Evolutionary conservation across 2,888 invertebrate genomes (phyloP).

Genomic region (Cotesia congregata): DNA sequence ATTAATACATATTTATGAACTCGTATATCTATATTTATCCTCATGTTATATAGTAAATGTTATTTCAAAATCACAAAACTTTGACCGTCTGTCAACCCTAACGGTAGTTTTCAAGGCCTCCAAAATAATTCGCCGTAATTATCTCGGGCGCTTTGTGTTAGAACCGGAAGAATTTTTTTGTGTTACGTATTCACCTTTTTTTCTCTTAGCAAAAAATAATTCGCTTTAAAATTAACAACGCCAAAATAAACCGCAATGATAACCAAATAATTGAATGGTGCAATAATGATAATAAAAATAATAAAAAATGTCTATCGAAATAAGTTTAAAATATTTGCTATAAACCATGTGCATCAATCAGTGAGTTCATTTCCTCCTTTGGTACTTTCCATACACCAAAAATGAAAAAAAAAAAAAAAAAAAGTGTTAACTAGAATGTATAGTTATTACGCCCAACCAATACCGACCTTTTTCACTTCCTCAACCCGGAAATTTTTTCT

Average conservation of each 20-base stretch:
- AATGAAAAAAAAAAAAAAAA: neutral
- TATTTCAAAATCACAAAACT: constrained; percentile 43
- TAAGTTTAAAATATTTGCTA: neutral
- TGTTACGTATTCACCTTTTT: neutral
- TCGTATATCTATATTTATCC: constrained; percentile 41
- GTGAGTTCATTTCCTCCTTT: neutral
- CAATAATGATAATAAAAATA: neutral
- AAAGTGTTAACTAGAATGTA: neutral
- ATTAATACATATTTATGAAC: constrained; percentile 29
- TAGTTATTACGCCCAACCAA: neutral
- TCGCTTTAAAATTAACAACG: neutral
- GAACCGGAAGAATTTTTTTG: constrained; percentile 19
- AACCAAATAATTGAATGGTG: neutral
- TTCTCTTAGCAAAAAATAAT: neutral
- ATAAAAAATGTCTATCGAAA: neutral
- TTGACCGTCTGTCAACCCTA: constrained; percentile 67
- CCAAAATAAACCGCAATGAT: neutral
- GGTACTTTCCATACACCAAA: neutral
- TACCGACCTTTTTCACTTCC: constrained; percentile 1
- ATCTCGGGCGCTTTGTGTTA: constrained; percentile 16
- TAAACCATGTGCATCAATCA: neutral
- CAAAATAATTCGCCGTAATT: constrained; percentile 32
- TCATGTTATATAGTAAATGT: constrained; percentile 35
- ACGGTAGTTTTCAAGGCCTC: constrained; percentile 57
- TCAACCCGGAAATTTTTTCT: neutral